Conservation (phyloP, 35 echinoderm and acorn worm species). For the Holothuria glaberrima region DNA sequence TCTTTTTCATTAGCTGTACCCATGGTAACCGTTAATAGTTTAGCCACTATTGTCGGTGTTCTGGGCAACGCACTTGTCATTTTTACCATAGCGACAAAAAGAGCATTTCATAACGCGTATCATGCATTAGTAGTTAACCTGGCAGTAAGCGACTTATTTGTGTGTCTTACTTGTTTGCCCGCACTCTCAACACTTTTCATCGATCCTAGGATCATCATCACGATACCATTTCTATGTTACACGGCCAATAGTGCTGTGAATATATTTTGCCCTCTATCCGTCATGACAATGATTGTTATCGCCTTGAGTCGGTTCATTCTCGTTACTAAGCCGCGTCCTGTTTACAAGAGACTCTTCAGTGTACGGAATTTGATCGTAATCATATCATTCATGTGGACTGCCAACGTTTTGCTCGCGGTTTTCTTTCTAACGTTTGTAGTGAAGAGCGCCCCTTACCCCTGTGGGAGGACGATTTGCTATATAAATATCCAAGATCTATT, state of each 20-base stretch:
- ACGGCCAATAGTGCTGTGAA: neutral
- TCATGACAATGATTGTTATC: slow-evolving; percentile 11
- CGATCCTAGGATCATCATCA: neutral
- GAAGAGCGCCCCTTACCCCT: neutral
- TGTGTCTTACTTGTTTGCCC: neutral
- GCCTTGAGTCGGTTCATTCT: neutral
- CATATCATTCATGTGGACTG: neutral
- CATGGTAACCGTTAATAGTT: neutral
- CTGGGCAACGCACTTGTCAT: neutral
- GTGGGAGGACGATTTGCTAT: neutral
- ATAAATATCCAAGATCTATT: neutral
- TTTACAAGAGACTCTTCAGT: neutral
- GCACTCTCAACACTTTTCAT: neutral
- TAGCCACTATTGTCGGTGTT: neutral
- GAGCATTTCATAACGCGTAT: neutral
- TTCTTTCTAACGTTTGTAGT: neutral
- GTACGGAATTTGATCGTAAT: neutral
- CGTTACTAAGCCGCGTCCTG: neutral
- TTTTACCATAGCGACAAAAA: neutral
- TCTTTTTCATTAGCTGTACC: neutral
- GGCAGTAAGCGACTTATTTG: neutral
- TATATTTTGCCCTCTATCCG: neutral
- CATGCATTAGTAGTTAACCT: neutral
- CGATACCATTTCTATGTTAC: neutral
- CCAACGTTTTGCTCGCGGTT: neutral